Base-by-base conservation (phyloP, 1,140 invertebrate species). In the Neuroterus valhalla region DNA sequence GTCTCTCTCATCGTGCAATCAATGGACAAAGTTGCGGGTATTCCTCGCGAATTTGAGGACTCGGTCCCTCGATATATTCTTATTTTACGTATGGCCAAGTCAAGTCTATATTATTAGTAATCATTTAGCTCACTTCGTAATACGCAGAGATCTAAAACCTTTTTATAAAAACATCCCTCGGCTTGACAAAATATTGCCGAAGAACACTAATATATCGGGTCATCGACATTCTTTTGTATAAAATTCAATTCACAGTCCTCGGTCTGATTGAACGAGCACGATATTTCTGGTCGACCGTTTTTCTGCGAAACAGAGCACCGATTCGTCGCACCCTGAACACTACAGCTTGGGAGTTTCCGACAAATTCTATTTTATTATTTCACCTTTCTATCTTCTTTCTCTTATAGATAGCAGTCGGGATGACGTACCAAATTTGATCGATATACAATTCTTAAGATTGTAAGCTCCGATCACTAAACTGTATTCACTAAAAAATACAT, bases 141-240 rank as follows among this genome's bases (percentile, higher is more conserved):
- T 73, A 77, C 26, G 21, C 79, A 76, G 82, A 83, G 81, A 83
- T 84, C 81, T 83, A 82, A 85, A 81, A 83, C 82, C 79, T 74
- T 84, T 81, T 78, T 89, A 89, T 89, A 89, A 89, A 89, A 89
- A 89, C 82, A 84, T 83, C 80, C 85, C 85, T 82, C 84, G 85
- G 82, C 84, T 80, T 81, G 85, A 86, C 85, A 89, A 89, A 89
- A 89, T 89, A 89, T 88, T 88, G 82, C 85, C 88, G 85, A 84
- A 85, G 81, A 77, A 87, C 82, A 86, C 83, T 87, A 86, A 84
- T 88, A 84, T 88, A 87, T 85, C 77, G 76, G 85, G 80, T 62
- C 79, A 79, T 86, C 73, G 42, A 71, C 68, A 55, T 76, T 69
- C 26, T 71, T 73, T 69, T 67, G 45, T 74, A 77, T 74, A 77